Evolutionary conservation across 2,888 invertebrate genomes (phyloP), one percentile per base, ranked within the genome.

Genomic region (Zelleria hepariella): DNA sequence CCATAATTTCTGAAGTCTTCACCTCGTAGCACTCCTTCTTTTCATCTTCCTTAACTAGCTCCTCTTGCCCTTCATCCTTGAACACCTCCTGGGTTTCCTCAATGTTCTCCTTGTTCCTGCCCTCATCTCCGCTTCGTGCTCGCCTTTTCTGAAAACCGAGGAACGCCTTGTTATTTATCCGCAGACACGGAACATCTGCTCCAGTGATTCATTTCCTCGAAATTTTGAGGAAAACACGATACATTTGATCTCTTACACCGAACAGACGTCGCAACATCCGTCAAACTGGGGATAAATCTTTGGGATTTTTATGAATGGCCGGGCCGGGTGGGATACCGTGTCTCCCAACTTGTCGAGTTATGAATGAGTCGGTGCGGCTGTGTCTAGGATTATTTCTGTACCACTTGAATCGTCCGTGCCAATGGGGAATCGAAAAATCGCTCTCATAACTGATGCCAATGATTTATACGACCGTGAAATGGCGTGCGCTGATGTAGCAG

Each of bases 1-100:
- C 91, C 91, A 91, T 92, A 5, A 91, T 69, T 59, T 92, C 90
- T 0, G 93, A 93, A 3, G 82, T 82, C 63, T 85, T 90, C 23
- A 93, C 81, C 60, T 90, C 89, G 67, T 90, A 93, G 60, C 91
- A 90, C n/a, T 74, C 64, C 47, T 71, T 72, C 56, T 82, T 95
- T 91, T 78, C 93, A 84, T 77, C 93, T 91, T 66, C 91, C 82
- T 65, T 93, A 25, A 65, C 64, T 27, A 66, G 65, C 6, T 58
- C 63, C 6, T 63, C 69, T 20, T 68, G 65, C 32, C 15, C 32
- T 6, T 67, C 67, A 1, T 67, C 74, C 15, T 69, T 67, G 18
- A 71, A 69, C 58, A 55, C 68, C 1, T 73, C 66, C 32, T 42
- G 32, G 32, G 32, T 42, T 24, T 80, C 78, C 21, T 76, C 72